A percentile compares a stretch with the other conserved stretches of the same genome.
These are phyloP conservation scores for Tetrax tetrax DNA, from an alignment of 2,113 vertebrate species.

Conservation along the genomic window DNA sequence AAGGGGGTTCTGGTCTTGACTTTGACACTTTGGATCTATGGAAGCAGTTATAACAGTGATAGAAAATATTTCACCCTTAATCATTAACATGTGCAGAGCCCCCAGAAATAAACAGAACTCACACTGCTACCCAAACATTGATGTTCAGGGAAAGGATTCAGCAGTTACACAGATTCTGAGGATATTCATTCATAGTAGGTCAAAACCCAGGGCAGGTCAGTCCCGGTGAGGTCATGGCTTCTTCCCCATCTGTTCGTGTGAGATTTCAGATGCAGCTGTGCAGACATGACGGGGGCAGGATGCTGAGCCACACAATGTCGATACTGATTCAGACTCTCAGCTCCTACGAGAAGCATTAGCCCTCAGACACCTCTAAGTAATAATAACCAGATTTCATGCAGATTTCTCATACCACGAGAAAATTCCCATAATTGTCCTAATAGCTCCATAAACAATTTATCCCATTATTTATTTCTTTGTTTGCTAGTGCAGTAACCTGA, in stretches of 20 bases:
- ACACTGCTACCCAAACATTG: background rate
- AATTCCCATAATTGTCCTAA: background rate
- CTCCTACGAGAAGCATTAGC: background rate
- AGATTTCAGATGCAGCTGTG: slow-evolving; percentile 15
- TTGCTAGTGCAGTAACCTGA: background rate
- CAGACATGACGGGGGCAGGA: background rate
- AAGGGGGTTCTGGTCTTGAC: background rate
- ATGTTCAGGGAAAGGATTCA: background rate
- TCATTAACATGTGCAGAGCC: background rate
- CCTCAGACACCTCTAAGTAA: background rate
- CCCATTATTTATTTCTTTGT: background rate
- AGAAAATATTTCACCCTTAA: background rate
- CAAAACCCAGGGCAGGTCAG: background rate
- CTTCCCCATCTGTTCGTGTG: background rate
- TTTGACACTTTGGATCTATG: background rate
- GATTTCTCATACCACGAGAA: too few species aligned
- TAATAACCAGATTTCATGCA: background rate
- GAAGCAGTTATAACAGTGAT: background rate
- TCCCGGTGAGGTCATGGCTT: background rate
- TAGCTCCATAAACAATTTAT: background rate
- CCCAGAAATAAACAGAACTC: background rate
- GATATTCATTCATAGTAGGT: background rate
- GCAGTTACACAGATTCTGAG: background rate
- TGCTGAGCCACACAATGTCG: background rate
- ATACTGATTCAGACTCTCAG: background rate